These are phyloP conservation scores for Chromis chromis DNA, from an alignment of 2,797 vertebrate species.

Conservation along the genomic window DNA sequence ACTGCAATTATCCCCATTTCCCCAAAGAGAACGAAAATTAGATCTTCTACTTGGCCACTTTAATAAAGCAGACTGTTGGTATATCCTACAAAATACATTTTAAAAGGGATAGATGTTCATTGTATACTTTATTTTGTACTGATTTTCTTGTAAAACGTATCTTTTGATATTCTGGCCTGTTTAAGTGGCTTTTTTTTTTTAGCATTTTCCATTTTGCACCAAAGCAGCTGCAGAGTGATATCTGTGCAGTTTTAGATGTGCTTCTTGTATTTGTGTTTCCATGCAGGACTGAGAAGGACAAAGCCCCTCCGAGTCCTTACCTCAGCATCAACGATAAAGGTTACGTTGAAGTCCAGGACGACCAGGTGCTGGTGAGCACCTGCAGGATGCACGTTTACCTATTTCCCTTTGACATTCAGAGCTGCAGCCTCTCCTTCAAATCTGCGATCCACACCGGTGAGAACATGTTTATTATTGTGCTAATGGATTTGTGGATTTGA, in stretches of 20 bases:
- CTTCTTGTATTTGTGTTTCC: constrained; percentile 1
- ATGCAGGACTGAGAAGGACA: constrained; percentile 75
- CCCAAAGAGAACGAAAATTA: too few species aligned
- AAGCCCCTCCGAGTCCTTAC: constrained; percentile 65
- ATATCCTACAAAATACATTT: too few species aligned
- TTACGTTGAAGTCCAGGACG: constrained; percentile 53
- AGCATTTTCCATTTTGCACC: neutral
- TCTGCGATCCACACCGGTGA: constrained; percentile 67
- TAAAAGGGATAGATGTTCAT: neutral
- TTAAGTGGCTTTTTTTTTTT: too few species aligned
- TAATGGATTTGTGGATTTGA: too few species aligned
- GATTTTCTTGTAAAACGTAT: neutral
- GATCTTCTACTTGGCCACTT: too few species aligned
- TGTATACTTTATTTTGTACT: too few species aligned
- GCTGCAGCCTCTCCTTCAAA: constrained; percentile 74
- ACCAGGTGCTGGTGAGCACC: constrained; percentile 74
- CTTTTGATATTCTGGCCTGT: too few species aligned
- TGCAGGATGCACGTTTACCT: constrained; percentile 74
- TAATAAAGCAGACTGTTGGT: too few species aligned
- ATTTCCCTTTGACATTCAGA: constrained; percentile 80
- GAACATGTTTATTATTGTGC: constrained; percentile 1
- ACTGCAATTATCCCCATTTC: too few species aligned
- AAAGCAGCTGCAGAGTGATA: neutral
- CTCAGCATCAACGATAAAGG: constrained; percentile 63
- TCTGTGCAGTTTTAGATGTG: neutral